A percentile compares a stretch with the other conserved stretches of the same genome.
These are phyloP conservation scores for Latrodectus geometricus DNA, from an alignment of 1,140 invertebrate genomes.

Conservation along the genomic window DNA sequence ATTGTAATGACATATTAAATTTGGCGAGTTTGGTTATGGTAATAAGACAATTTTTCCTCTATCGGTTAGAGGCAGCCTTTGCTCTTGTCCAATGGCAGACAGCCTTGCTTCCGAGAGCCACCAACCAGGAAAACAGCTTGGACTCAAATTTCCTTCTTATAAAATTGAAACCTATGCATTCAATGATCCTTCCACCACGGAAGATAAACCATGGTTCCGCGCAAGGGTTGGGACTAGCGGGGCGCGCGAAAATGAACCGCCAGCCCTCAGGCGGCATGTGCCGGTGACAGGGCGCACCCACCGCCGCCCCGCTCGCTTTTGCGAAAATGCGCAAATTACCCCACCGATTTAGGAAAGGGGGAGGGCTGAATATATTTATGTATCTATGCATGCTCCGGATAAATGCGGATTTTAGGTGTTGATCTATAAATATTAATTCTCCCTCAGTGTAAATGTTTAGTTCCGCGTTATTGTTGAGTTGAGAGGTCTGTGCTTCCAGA, in stretches of 20 bases:
- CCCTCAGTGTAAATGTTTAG: background rate
- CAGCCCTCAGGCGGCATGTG: constrained; percentile 30
- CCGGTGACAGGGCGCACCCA: constrained; percentile 18
- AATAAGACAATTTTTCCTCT: no score
- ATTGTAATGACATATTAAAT: no score
- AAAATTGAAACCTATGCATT: background rate
- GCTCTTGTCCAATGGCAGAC: no score
- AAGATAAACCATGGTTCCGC: background rate
- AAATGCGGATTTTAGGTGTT: background rate
- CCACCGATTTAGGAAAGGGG: background rate
- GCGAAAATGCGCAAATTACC: constrained; percentile 50
- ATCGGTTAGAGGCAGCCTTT: no score
- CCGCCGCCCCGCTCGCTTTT: background rate
- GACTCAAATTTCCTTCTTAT: background rate
- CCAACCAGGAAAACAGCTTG: background rate
- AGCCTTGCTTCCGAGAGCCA: no score
- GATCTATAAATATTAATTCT: constrained; percentile 53
- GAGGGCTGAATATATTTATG: constrained; percentile 24
- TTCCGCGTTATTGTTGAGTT: background rate
- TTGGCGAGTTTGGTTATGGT: no score
- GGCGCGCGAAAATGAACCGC: constrained; percentile 21
- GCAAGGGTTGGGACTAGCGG: background rate
- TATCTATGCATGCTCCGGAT: constrained; percentile 17
- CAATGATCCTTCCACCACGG: background rate
- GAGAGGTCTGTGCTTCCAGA: background rate